phyloP scores from a whole-genome alignment of 2,797 vertebrate species.

The Microcaecilia unicolor region DNA sequence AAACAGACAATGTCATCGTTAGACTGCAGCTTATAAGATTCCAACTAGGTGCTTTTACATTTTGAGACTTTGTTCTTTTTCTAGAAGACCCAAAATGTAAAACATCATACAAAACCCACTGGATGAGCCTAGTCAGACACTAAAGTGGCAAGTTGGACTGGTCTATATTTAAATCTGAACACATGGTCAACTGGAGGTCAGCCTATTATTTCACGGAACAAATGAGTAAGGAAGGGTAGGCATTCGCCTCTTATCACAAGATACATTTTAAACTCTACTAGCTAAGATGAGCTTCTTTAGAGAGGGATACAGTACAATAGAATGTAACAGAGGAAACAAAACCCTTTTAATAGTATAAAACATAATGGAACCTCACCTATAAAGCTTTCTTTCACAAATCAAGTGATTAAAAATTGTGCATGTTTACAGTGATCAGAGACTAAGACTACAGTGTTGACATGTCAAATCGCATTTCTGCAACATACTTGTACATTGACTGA shows the following conservation, averaged over 20 bases:
- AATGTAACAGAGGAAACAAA: conserved; percentile 32
- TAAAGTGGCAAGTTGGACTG: conserved; percentile 42
- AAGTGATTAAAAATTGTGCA: conserved; percentile 36
- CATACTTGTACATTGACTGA: conserved; percentile 20
- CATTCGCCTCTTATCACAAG: conserved; percentile 35
- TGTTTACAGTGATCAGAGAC: conserved; percentile 46
- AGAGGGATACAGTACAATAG: conserved; percentile 41
- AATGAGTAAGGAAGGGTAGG: conserved; percentile 38
- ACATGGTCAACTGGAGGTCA: conserved; percentile 12
- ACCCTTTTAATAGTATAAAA: conserved; percentile 47
- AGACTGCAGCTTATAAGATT: too few relatives aligned
- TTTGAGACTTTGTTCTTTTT: too few relatives aligned
- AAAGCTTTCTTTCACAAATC: conserved; percentile 46
- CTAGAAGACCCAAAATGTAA: too few relatives aligned
- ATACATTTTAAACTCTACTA: conserved; percentile 30
- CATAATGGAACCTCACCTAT: conserved; percentile 49
- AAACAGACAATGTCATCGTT: too few relatives aligned
- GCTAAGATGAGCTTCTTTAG: conserved; percentile 30
- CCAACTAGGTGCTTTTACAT: too few relatives aligned
- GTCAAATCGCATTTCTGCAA: conserved; percentile 33
- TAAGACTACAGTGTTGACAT: conserved; percentile 45
- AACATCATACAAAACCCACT: too few relatives aligned
- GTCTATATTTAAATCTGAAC: conserved; percentile 39
- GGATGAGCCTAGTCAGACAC: conserved; percentile 38
- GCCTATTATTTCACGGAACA: conserved; percentile 32